Percentiles rank a stretch among this genome's conserved stretches.
Evolutionary conservation across 2,113 vertebrate genomes (phyloP).

Genomic region (Anthoscopus minutus): DNA sequence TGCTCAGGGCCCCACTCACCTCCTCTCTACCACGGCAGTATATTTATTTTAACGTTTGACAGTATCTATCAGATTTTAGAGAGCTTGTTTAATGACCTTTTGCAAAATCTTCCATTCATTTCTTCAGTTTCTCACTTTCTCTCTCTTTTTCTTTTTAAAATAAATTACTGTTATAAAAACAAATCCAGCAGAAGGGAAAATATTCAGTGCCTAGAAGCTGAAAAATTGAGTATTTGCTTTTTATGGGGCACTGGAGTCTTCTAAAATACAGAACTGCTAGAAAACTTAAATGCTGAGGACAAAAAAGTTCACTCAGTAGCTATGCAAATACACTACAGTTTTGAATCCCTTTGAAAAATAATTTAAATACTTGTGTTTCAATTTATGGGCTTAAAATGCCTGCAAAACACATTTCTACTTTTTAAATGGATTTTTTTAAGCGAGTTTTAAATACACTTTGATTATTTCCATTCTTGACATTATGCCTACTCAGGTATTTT

Average conservation of each 20-base stretch:
- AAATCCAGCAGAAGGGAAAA: constrained; percentile 80
- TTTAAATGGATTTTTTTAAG: constrained; percentile 67
- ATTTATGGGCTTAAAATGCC: constrained; percentile 65
- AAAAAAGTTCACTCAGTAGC: constrained; percentile 65
- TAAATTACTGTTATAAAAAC: constrained; percentile 86
- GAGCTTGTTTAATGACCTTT: constrained; percentile 49
- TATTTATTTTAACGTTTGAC: constrained; percentile 45
- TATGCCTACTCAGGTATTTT: constrained; percentile 62
- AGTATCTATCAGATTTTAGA: constrained; percentile 57
- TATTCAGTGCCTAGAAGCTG: constrained; percentile 73
- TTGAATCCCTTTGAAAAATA: constrained; percentile 70
- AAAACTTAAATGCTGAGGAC: constrained; percentile 76
- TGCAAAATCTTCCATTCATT: constrained; percentile 59
- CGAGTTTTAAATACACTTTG: constrained; percentile 65
- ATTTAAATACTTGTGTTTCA: constrained; percentile 71
- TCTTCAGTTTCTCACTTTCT: constrained; percentile 64
- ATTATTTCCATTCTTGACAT: constrained; percentile 69
- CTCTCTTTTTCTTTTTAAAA: constrained; percentile 72
- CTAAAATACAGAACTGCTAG: constrained; percentile 80
- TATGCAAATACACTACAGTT: constrained; percentile 68
- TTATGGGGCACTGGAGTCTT: constrained; percentile 83
- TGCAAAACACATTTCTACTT: constrained; percentile 52
- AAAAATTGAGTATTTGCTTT: constrained; percentile 80
- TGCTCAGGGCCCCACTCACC: neutral
- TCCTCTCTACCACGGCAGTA: neutral